Evolutionary conservation across 2,888 invertebrate genomes (phyloP), one percentile per base, ranked within the genome.

Genomic region (Luperina nickerlii): DNA sequence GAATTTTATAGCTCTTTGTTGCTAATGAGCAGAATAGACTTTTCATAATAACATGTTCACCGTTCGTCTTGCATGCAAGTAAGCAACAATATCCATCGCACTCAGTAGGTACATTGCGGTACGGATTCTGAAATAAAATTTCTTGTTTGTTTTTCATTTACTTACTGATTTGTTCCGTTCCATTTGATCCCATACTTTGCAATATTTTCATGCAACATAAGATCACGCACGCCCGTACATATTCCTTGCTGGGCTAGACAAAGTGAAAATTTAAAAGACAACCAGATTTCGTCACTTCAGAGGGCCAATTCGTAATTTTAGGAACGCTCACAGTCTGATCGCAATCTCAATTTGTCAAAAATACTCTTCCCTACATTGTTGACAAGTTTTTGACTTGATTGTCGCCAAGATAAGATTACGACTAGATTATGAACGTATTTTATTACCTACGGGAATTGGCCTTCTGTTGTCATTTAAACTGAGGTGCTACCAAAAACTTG

Each of bases 121-220:
- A 13, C n/a, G 24, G 15, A 48, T 80, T 71, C 51, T 67, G n/a
- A 82, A 62, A 75, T 45, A 13, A 38, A 75, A 82, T 38, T 27
- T 76, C 63, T 69, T 57, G 54, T 38, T 60, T 38, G 4, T 20
- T 81, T 74, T 76, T 54, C 1, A 62, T 66, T 73, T 74, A 51
- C 68, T 48, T 63, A 68, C 27, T 24, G 51, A 76, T 80, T 80
- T 62, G 62, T 76, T 80, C 68, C 83, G 83, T 83, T 77, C 48
- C 45, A 69, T 76, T 83, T 69, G 27, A 57, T 63, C 2, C 45
- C 69, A 11, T 69, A 63, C 63, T 75, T n/a, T 63, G 68, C 76
- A 80, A 82, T 76, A 27, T 82, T 68, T 76, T 63, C 67, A 63
- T 76, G 62, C 62, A 68, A 82, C 7, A 45, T 54, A 45, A 51